Conservation (phyloP, 2,797 vertebrate genomes). For the Aldrovandia affinis region DNA sequence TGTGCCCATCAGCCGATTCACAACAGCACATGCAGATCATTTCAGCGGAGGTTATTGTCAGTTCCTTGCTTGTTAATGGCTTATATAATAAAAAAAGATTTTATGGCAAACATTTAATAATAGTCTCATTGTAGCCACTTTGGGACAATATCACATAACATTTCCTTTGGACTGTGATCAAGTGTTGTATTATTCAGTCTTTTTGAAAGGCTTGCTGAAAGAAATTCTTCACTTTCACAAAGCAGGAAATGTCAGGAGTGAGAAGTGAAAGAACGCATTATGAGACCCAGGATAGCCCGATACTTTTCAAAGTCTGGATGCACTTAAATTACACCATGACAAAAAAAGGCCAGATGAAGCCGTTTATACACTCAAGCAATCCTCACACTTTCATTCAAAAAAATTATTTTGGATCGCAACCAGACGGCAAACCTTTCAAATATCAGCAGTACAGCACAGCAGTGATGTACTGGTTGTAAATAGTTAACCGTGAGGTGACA, state of each 20-base stretch:
- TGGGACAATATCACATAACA: not conserved
- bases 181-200: not conserved
- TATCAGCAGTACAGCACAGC: not conserved
- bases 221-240: not conserved
- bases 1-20: not conserved
- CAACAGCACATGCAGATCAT: not conserved
- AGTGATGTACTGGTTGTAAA: not conserved
- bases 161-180: not conserved
- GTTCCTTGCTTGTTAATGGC: not conserved
- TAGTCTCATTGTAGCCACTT: not conserved
- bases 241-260: not conserved
- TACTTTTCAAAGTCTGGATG: not conserved
- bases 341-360: not conserved
- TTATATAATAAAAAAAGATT: not conserved
- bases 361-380: constrained; percentile 21
- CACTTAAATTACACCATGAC: not conserved
- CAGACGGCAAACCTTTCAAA: not conserved
- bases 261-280: not conserved
- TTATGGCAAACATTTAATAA: not conserved
- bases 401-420: not conserved
- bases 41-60: not conserved
- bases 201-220: not conserved
- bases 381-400: not conserved
- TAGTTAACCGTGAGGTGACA: not conserved
- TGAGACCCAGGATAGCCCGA: not conserved